phyloP scores from a whole-genome alignment of 2,113 vertebrate species.

The Nesogale talazaci region DNA sequence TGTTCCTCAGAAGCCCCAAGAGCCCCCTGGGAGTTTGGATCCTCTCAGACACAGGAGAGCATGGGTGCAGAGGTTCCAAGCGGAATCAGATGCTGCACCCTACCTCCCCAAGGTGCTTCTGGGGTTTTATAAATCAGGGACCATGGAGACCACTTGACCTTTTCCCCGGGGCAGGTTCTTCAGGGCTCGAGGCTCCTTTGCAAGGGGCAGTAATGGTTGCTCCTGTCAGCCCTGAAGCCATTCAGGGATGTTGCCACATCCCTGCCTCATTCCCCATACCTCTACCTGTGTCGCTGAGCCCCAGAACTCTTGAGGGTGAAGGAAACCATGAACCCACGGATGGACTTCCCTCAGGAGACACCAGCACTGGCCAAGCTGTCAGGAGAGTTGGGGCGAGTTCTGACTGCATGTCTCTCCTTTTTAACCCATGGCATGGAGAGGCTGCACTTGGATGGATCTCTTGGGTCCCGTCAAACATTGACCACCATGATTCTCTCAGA shows the following conservation, averaged over 20 bases:
- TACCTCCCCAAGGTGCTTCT: not conserved
- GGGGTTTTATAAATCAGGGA: not conserved
- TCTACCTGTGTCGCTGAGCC: not conserved
- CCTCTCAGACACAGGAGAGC: not conserved
- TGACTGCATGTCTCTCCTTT: not conserved
- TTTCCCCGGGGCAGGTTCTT: no score
- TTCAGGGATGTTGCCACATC: not conserved
- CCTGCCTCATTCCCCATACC: not conserved
- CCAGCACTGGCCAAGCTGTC: not conserved
- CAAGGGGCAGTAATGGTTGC: no score
- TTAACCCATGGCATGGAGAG: not conserved
- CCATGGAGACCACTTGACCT: no score
- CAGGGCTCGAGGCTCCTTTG: no score
- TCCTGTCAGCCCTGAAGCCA: not conserved
- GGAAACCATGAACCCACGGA: no score
- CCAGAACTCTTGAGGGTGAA: not conserved
- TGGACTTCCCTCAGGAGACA: not conserved
- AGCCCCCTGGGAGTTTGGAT: not conserved
- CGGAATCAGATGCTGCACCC: not conserved
- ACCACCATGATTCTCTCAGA: rapidly evolving
- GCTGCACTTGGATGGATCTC: not conserved
- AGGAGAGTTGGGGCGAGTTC: not conserved
- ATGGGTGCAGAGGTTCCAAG: not conserved
- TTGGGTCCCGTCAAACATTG: not conserved
- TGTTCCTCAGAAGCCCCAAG: not conserved